phyloP scores from a whole-genome alignment of 2,113 vertebrate genomes.

The Oophaga pumilio region DNA sequence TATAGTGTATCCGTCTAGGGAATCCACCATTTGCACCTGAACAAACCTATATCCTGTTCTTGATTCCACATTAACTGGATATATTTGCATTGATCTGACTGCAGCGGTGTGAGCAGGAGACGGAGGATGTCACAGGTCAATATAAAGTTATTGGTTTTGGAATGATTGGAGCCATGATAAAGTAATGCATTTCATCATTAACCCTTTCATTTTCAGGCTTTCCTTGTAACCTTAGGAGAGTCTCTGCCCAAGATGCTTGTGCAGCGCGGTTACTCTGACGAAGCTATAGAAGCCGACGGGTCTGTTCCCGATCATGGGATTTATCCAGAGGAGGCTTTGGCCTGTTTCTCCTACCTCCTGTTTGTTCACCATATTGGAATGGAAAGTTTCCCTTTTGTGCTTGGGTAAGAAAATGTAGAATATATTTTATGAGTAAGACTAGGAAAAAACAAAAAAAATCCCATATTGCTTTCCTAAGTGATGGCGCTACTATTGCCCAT shows the following conservation, averaged over 20 bases:
- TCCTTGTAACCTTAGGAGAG: conserved; percentile 69
- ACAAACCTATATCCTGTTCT: too few relatives aligned
- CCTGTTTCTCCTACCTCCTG: conserved; percentile 88
- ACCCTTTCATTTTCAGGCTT: conserved; percentile 64
- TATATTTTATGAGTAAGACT: background rate
- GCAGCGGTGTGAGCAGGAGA: too few relatives aligned
- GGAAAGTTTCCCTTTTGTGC: conserved; percentile 82
- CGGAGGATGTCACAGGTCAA: too few relatives aligned
- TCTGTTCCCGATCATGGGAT: conserved; percentile 68
- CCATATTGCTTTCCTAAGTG: too few relatives aligned
- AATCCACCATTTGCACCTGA: too few relatives aligned
- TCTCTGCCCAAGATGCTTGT: conserved; percentile 68
- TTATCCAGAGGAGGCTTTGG: conserved; percentile 76
- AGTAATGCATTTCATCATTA: background rate
- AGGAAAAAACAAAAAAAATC: too few relatives aligned
- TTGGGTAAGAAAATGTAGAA: conserved; percentile 75
- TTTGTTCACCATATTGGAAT: conserved; percentile 86
- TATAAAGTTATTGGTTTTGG: too few relatives aligned
- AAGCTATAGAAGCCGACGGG: conserved; percentile 69
- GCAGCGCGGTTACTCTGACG: conserved; percentile 64
- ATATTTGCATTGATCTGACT: too few relatives aligned
- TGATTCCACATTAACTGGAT: too few relatives aligned
- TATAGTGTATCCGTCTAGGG: too few relatives aligned
- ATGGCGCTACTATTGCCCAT: too few relatives aligned
- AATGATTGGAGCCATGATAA: background rate